phyloP scores from a whole-genome alignment of 2,113 vertebrate species.

The Smithornis capensis region DNA sequence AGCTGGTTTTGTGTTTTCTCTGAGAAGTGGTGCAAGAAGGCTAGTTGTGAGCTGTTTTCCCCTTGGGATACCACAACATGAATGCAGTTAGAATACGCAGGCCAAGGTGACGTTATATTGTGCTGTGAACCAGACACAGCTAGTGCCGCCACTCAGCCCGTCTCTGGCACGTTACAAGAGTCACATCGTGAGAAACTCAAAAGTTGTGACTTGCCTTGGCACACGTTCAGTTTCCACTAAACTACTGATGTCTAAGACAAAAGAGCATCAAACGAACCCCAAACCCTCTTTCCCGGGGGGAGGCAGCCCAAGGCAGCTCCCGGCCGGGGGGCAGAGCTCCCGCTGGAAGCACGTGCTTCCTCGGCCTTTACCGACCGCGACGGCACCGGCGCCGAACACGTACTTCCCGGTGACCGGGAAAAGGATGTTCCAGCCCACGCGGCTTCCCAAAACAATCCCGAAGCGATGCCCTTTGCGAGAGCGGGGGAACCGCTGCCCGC shows the following conservation, averaged over 20 bases:
- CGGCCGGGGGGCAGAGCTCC: neutral
- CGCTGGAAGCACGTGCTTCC: neutral
- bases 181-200: neutral
- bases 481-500: neutral
- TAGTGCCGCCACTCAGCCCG: neutral
- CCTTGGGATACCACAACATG: accelerated
- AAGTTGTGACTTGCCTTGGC: neutral
- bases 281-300: accelerated
- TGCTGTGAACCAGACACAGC: neutral
- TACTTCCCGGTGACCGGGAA: neutral
- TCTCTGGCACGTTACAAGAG: neutral
- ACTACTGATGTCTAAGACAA: neutral
- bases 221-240: neutral
- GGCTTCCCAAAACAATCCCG: accelerated
- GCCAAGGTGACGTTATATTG: accelerated
- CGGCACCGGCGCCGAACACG: neutral
- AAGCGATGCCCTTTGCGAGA: neutral
- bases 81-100: accelerated
- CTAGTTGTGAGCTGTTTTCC: neutral
- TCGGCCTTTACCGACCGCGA: neutral
- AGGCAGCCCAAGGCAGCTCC: neutral
- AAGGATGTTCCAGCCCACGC: neutral
- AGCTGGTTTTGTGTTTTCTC: neutral
- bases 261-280: accelerated
- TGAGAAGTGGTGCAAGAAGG: neutral